A percentile compares a stretch with the other conserved stretches of the same genome.
Conservation (phyloP, 2,888 invertebrate genomes). For the Uloborus plumipes region DNA sequence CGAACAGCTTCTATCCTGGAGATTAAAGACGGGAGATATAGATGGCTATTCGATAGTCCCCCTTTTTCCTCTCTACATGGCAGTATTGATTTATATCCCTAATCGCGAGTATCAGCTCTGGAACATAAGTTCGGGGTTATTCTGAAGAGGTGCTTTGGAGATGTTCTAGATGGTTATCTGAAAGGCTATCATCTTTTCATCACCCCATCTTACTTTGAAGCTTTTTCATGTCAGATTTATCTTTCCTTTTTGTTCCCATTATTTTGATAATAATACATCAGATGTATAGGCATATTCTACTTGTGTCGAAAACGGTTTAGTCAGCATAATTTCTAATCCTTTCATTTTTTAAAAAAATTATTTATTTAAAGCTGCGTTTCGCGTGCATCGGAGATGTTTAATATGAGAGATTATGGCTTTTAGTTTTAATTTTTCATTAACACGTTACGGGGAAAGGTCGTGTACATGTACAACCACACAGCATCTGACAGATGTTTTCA, state of each 20-base stretch:
- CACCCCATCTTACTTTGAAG: constrained; percentile 23
- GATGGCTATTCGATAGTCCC: constrained; percentile 60
- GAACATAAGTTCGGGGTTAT: constrained; percentile 53
- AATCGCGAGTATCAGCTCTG: constrained; percentile 44
- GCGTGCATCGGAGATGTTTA: no score
- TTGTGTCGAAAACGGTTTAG: no score
- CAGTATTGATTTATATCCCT: constrained; percentile 59
- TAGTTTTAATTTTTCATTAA: neutral
- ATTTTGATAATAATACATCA: no score
- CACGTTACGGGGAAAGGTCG: no score
- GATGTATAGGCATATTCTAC: no score
- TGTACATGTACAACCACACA: no score
- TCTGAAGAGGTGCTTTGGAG: constrained; percentile 6
- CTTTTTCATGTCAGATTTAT: neutral
- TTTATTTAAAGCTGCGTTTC: no score
- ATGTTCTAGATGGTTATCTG: constrained; percentile 55
- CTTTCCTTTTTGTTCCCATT: neutral
- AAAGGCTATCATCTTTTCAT: constrained; percentile 44
- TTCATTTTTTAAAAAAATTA: no score
- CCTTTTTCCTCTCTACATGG: constrained; percentile 47
- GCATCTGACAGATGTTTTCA: no score
- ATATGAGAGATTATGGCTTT: no score
- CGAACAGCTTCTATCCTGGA: no score
- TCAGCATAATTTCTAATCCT: no score
- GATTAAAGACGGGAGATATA: constrained; percentile 55